Base-by-base conservation (phyloP, 2,797 vertebrate species). In the Cyclopterus lumpus region DNA sequence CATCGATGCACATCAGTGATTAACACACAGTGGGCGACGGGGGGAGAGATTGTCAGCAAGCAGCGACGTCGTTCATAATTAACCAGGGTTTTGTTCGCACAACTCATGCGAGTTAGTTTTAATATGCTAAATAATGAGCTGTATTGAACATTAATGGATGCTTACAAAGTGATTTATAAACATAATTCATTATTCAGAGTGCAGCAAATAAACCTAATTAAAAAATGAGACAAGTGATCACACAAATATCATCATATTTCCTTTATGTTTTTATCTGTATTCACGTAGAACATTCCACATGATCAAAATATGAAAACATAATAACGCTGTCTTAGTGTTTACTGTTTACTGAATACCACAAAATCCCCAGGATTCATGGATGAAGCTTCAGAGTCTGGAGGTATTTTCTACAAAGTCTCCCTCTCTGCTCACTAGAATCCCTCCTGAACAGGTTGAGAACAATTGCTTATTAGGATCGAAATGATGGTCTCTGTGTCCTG, bases 91-190 rank as follows among this genome's bases (percentile, higher is more conserved):
- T 84, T 84, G 57, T 87, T 72, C 63, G 68, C 63, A 14, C 76
- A 84, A 69, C 67, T 78, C 75, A 49, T 85, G 46, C 79, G 80
- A 88, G 90, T 89, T 69, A 75, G 63, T 67, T n/a, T n/a, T 80
- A 71, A 86, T 80, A 83, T 81, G 70, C 73, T 82, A 83, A 88
- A 88, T 84, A 82, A 87, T 85, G 70, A 81, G 76, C 74, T 67
- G 64, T 68, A 78, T 32, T 80, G 73, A 66, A 77, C 83, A 76
- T 77, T 30, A 85, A 84, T 83, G 40, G 81, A 76, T 58, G 53
- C 57, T 71, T 86, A 82, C 51, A 75, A 36, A 85, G 49, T 77
- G 80, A 85, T 88, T 83, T 72, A 62, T 77, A 77, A 61, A 49
- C 61, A 44, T 30, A 54, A 78, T 87, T 82, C 48, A 82, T 88